These are phyloP conservation scores for Actinemys pallida DNA, from an alignment of 2,113 vertebrate genomes.

Conservation along the genomic window DNA sequence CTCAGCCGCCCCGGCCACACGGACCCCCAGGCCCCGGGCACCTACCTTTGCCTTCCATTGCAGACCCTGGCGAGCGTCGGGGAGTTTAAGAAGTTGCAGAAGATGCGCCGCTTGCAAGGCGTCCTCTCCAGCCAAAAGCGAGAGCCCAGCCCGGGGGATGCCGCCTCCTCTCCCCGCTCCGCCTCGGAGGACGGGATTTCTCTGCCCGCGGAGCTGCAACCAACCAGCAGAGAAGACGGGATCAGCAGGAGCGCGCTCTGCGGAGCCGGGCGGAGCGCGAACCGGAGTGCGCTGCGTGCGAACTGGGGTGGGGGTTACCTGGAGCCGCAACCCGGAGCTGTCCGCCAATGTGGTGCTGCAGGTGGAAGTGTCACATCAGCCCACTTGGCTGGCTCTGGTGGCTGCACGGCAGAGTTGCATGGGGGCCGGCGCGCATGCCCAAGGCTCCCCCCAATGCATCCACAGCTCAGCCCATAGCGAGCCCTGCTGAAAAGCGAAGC, in stretches of 20 bases:
- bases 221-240: conserved; percentile 67
- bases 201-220: conserved; percentile 79
- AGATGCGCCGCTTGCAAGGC: conserved; percentile 72
- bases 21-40: background rate
- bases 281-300: too few relatives aligned
- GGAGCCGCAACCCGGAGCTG: conserved; percentile 78
- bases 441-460: background rate
- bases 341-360: conserved; percentile 78
- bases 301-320: conserved; percentile 62
- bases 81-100: conserved; percentile 81
- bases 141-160: conserved; percentile 65
- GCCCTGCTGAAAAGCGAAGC: background rate
- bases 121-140: conserved; percentile 14
- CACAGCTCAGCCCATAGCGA: conserved; percentile 12
- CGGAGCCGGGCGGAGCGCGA: background rate
- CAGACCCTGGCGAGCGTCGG: conserved; percentile 73
- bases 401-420: conserved; percentile 58
- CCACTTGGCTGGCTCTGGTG: conserved; percentile 58
- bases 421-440: conserved; percentile 73
- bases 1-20: conserved; percentile 18
- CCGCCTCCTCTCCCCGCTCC: conserved; percentile 71
- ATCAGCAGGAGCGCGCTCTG: background rate
- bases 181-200: conserved; percentile 76
- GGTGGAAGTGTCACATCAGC: conserved; percentile 76
- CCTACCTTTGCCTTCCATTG: conserved; percentile 90